Conservation (phyloP, 2,797 vertebrate species). For the Onychomys torridus region DNA sequence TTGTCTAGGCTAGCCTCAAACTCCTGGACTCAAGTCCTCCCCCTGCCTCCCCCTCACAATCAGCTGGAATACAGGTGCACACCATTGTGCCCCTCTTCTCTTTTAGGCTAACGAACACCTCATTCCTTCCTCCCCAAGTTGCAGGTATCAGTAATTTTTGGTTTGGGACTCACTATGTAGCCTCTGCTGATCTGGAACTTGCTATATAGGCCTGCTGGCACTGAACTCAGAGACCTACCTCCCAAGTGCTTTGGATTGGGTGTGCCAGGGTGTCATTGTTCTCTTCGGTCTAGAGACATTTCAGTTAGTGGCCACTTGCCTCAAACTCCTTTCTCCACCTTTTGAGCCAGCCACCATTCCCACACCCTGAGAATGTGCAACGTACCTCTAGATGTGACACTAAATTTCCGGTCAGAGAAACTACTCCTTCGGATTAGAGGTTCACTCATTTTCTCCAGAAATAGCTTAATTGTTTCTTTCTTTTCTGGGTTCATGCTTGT, state of each 20-base stretch:
- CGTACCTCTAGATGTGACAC: conserved; percentile 85
- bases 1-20: neutral
- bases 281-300: neutral
- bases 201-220: neutral
- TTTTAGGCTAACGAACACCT: neutral
- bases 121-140: neutral
- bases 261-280: neutral
- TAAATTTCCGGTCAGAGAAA: conserved; percentile 84
- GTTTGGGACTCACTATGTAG: neutral
- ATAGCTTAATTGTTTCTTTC: conserved; percentile 84
- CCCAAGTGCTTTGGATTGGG: neutral
- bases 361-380: neutral
- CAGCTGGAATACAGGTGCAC: neutral
- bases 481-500: conserved; percentile 84
- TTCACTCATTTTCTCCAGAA: conserved; percentile 87
- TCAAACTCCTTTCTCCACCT: too few species aligned
- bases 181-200: neutral
- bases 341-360: neutral
- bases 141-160: neutral
- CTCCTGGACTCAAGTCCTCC: neutral
- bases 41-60: neutral
- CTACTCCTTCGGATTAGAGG: conserved; percentile 80
- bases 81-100: neutral
- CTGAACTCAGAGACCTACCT: neutral
- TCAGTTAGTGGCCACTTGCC: neutral